phyloP scores from a whole-genome alignment of 2,113 vertebrate genomes.

The Thryonomys swinderianus region DNA sequence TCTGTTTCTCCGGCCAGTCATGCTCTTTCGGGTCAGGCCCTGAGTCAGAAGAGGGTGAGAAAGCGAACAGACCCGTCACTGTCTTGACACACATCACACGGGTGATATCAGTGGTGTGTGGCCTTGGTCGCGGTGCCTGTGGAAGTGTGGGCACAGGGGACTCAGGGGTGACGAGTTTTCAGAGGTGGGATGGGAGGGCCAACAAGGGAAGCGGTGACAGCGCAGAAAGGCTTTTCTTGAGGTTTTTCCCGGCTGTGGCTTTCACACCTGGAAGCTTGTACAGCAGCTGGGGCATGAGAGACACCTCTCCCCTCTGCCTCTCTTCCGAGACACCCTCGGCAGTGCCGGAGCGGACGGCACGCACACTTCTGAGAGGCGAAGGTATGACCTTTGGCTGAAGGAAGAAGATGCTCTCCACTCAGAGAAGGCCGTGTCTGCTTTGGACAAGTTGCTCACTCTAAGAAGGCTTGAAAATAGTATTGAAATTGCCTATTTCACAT shows the following conservation, averaged over 20 bases:
- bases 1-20: neutral
- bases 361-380: neutral
- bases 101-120: neutral
- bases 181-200: neutral
- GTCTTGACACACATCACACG: neutral
- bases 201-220: too few relatives aligned
- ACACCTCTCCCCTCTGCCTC: neutral
- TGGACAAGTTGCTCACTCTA: neutral
- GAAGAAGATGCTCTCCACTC: neutral
- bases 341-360: neutral
- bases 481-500: conserved; percentile 35
- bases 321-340: neutral
- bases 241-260: neutral
- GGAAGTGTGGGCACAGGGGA: neutral
- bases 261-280: neutral
- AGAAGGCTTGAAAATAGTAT: neutral
- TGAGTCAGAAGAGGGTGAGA: neutral
- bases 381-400: neutral
- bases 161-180: neutral
- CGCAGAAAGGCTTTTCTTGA: neutral
- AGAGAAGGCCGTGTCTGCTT: neutral
- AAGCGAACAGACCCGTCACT: too few relatives aligned
- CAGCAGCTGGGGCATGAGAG: fast-evolving
- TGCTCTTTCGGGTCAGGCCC: too few relatives aligned
- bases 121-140: neutral